Evolutionary conservation across 2,797 vertebrate genomes (phyloP).

Genomic region (Sciaenops ocellatus): DNA sequence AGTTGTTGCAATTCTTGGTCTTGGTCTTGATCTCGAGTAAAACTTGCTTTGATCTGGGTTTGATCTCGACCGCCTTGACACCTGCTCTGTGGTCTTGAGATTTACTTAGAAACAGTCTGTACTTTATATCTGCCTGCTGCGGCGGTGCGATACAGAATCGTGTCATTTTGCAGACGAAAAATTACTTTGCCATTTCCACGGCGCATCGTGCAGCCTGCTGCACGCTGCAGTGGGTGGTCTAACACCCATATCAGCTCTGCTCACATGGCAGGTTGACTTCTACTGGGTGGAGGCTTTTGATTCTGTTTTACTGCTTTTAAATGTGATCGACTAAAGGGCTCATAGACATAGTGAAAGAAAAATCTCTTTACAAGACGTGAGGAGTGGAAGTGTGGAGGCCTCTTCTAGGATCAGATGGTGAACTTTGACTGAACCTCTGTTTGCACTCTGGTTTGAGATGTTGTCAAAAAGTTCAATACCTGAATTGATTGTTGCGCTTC

Average conservation of each 20-base stretch:
- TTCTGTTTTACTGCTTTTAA: conserved; percentile 37
- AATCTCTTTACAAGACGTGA: neutral
- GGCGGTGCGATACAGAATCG: neutral
- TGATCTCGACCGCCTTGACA: neutral
- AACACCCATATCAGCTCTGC: conserved; percentile 51
- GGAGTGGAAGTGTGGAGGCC: neutral
- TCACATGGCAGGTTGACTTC: conserved; percentile 34
- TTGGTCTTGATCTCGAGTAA: neutral
- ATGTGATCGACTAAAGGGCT: conserved; percentile 19
- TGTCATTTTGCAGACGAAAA: conserved; percentile 38
- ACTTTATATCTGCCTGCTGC: conserved; percentile 8
- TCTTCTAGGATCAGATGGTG: neutral
- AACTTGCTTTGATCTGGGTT: neutral
- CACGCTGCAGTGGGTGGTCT: conserved; percentile 46
- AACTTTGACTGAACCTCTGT: neutral
- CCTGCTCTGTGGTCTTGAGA: neutral
- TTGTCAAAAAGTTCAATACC: neutral
- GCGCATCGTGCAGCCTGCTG: conserved; percentile 11
- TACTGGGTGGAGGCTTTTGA: conserved; percentile 30
- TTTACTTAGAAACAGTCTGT: neutral
- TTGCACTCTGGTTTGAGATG: no score
- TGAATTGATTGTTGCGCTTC: neutral
- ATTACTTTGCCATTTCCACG: conserved; percentile 40
- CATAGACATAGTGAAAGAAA: conserved; percentile 10
- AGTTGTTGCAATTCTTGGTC: neutral